These are phyloP conservation scores for Diacarnus erythraeanus DNA, from an alignment of 37 sponge, comb jelly and placozoan species.

Conservation along the genomic window DNA sequence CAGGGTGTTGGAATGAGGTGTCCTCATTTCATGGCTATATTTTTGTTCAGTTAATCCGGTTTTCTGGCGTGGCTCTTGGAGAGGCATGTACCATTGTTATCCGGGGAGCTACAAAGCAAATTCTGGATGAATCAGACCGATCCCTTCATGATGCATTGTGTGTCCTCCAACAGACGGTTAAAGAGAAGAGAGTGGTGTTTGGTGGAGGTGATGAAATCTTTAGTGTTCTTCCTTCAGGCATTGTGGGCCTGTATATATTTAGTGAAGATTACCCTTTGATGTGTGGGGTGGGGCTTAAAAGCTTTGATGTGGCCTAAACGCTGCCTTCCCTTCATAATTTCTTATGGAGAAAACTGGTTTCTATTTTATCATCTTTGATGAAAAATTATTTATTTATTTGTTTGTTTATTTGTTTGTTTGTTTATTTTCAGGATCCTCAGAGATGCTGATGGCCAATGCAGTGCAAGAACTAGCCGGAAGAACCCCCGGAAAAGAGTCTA, in stretches of 20 bases:
- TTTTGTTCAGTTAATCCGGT: conserved; percentile 42
- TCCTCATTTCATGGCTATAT: background rate
- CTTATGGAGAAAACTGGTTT: no score
- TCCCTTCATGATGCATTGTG: conserved; percentile 98
- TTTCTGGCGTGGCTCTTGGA: conserved; percentile 90
- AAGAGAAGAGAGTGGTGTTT: conserved; percentile 88
- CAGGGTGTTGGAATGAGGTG: no score
- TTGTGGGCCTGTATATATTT: no score
- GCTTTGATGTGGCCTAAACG: no score
- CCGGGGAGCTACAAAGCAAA: conserved; percentile 98
- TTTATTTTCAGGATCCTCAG: conserved; percentile 76
- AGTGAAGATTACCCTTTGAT: no score
- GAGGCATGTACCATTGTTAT: conserved; percentile 97
- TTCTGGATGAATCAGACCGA: conserved; percentile 96
- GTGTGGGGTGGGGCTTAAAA: no score
- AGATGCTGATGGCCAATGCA: conserved; percentile 97
- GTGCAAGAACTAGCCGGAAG: conserved; percentile 84
- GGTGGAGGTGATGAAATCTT: conserved; percentile 94
- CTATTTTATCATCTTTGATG: background rate
- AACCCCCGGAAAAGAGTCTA: conserved; percentile 95
- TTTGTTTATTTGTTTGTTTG: no score
- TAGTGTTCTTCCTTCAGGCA: no score
- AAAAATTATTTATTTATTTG: no score
- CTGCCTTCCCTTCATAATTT: no score
- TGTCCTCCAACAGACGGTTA: conserved; percentile 95